Base-by-base conservation (phyloP, 2,888 invertebrate genomes). In the Sesia apiformis region DNA sequence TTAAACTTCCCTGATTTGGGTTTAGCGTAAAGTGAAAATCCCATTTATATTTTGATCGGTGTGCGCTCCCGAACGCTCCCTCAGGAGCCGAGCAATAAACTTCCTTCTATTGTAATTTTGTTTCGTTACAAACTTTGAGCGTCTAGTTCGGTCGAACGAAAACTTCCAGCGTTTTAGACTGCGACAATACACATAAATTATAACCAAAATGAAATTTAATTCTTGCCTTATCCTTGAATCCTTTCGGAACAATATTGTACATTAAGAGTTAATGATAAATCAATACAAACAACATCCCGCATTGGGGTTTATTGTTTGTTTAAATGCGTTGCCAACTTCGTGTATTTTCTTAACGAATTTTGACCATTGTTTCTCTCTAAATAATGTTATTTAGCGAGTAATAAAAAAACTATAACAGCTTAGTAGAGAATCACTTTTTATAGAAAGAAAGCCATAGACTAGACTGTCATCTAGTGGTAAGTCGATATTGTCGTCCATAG, bases 71-170 rank as follows among this genome's bases (percentile, higher is more conserved):
- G 61, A 68, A 62, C 66, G 66, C 63, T 73, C 72, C 73, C 74
- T 52, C 54, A 64, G 64, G 68, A 65, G 61, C 67, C 62, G 63
- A 59, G 67, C 72, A 70, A 76, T 80, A 81, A 79, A 82, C 75
- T 76, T 70, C 67, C 70, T 69, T 66, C 72, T 69, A 75, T 72
- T 78, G 74, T 80, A 83, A 84, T 83, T 81, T 81, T 80, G 79
- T 85, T 84, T 78, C 66, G 70, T 66, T 70, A 68, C 69, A 70
- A 81, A 81, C 70, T 82, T 76, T 61, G 56, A 69, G 71, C 69
- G 71, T 72, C 69, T 70, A 70, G 67, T 66, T 69, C 67, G 69
- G 68, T 65, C 63, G 64, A 70, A 67, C 71, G 63, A 56, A 74
- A 81, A 83, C 74, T 81, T 82, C 73, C 61, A 67, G 69, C 78